Percentiles rank a stretch among this genome's conserved stretches.
phyloP scores from a whole-genome alignment of 2,113 vertebrate species.

The Perca fluviatilis region DNA sequence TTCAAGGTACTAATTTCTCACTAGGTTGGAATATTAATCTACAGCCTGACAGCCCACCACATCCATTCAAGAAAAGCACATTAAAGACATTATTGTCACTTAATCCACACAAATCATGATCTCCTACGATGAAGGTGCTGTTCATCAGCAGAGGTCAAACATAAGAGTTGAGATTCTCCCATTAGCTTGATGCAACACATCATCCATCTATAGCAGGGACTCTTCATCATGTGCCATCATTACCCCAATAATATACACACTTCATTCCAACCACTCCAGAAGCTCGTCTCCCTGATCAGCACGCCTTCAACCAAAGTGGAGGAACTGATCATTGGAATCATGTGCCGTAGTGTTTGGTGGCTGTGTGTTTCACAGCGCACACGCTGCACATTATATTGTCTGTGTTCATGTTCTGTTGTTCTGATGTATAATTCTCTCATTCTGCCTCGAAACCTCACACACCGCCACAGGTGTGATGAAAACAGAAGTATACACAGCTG shows the following conservation, averaged over 20 bases:
- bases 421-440: constrained; percentile 29
- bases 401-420: constrained; percentile 14
- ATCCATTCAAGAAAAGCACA: neutral
- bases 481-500: constrained; percentile 53
- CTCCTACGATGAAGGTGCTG: neutral
- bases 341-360: constrained; percentile 7
- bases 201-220: constrained; percentile 30
- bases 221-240: constrained; percentile 36
- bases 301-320: constrained; percentile 22
- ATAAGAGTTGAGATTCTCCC: constrained; percentile 6
- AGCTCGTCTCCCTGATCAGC: constrained; percentile 35
- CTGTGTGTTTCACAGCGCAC: constrained; percentile 26
- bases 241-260: constrained; percentile 14
- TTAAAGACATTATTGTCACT: neutral
- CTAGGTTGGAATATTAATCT: neutral
- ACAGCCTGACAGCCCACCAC: neutral
- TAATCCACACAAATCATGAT: constrained; percentile 1
- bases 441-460: constrained; percentile 40
- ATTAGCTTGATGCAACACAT: constrained; percentile 35
- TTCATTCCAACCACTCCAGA: constrained; percentile 19
- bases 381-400: constrained; percentile 16
- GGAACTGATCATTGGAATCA: constrained; percentile 31
- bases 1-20: neutral
- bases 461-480: constrained; percentile 51
- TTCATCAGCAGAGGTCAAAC: constrained; percentile 45